Conservation (phyloP, 92 coral and sea anemone species). For the Muricea muricata region DNA sequence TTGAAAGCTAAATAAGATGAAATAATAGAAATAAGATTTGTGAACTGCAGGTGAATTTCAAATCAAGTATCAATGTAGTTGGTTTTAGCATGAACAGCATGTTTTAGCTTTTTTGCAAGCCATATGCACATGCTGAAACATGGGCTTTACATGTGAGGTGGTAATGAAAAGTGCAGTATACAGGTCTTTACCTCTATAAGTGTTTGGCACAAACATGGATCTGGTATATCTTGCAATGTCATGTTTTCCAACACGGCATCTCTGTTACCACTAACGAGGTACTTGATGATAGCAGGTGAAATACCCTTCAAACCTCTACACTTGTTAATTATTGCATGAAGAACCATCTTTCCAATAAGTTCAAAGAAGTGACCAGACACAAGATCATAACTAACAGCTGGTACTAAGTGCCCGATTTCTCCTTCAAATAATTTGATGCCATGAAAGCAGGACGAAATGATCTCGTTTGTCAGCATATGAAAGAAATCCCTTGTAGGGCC, state of each 20-base stretch:
- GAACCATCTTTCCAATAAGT: background rate
- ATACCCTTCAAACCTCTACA: slow-evolving; percentile 2
- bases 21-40: background rate
- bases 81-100: no score
- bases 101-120: no score
- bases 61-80: background rate
- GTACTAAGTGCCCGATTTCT: background rate
- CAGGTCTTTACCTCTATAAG: background rate
- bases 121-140: no score
- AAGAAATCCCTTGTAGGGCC: slow-evolving; percentile 44
- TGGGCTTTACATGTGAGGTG: no score
- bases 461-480: slow-evolving; percentile 36
- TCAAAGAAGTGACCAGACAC: background rate
- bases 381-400: background rate
- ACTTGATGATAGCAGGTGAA: background rate
- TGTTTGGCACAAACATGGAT: slow-evolving; percentile 1
- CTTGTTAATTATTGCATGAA: background rate
- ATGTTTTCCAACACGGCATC: background rate
- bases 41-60: background rate
- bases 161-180: no score
- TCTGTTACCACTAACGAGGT: background rate
- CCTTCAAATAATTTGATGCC: slow-evolving; percentile 14
- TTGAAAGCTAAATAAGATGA: background rate
- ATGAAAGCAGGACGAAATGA: slow-evolving; percentile 7
- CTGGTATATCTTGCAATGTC: background rate